Percentiles rank a stretch among this genome's conserved stretches.
Conservation (phyloP, 2,888 invertebrate genomes). For the Andrena flavipes region DNA sequence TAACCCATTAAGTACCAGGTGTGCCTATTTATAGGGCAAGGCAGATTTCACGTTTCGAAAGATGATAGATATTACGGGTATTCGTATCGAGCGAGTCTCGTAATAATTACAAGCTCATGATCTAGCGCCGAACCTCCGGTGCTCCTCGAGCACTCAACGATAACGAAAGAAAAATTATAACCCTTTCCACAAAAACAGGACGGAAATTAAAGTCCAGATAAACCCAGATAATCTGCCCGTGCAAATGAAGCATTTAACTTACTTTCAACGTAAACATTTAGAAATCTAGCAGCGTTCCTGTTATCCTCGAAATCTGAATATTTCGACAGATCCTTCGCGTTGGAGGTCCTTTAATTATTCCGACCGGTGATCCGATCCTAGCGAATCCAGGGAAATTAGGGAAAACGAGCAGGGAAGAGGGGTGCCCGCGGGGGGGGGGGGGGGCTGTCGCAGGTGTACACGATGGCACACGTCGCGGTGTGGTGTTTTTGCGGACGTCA, state of each 20-base stretch:
- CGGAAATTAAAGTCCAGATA: no score
- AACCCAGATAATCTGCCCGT: no score
- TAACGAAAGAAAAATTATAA: no score
- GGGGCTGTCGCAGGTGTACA: conserved; percentile 20
- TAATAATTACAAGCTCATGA: conserved; percentile 7
- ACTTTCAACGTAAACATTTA: no score
- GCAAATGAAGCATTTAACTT: no score
- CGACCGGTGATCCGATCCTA: neutral
- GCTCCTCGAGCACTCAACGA: neutral
- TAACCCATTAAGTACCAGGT: conserved; percentile 42
- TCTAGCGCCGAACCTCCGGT: neutral
- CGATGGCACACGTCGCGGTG: conserved; percentile 50
- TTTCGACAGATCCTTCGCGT: no score
- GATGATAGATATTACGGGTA: conserved; percentile 15
- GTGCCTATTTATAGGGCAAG: conserved; percentile 52
- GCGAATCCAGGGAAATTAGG: conserved; percentile 30
- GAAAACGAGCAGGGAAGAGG: conserved; percentile 13
- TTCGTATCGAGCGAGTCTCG: neutral
- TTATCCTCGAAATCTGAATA: no score
- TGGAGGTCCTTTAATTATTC: neutral
- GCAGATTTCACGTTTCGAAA: conserved; percentile 36
- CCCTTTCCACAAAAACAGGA: no score
- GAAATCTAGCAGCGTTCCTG: no score
- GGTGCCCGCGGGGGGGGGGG: conserved; percentile 6
- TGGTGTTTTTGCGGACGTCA: conserved; percentile 82